These are phyloP conservation scores for Drosophila ustulata DNA, from an alignment of 2,888 invertebrate species.

Conservation along the genomic window DNA sequence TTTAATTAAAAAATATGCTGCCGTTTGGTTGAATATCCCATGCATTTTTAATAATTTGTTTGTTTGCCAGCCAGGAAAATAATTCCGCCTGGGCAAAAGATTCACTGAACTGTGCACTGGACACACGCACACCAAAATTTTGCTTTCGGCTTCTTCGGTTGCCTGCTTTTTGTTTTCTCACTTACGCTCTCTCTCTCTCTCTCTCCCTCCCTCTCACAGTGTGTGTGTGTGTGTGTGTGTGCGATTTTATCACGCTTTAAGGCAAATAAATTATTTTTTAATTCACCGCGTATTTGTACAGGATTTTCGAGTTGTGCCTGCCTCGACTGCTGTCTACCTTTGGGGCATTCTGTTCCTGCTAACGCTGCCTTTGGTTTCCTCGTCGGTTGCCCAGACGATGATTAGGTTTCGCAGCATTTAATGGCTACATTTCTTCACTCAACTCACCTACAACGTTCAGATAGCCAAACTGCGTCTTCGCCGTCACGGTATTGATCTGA, in stretches of 20 bases:
- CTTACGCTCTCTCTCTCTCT: not conserved
- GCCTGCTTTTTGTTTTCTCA: constrained; percentile 24
- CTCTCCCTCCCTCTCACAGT: constrained; percentile 7
- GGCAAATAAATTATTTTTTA: constrained; percentile 76
- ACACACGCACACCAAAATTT: constrained; percentile 36
- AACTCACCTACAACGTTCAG: constrained; percentile 95
- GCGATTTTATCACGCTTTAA: constrained; percentile 52
- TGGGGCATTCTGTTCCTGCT: not conserved
- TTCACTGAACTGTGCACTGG: constrained; percentile 73
- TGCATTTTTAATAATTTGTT: constrained; percentile 77
- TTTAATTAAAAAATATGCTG: constrained; percentile 71
- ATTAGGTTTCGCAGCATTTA: constrained; percentile 46
- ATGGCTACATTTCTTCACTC: not conserved
- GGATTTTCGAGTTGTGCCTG: constrained; percentile 47
- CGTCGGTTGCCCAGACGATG: constrained; percentile 27
- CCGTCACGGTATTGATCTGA: constrained; percentile 96
- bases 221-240: constrained; percentile 12
- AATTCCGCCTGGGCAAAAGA: constrained; percentile 68
- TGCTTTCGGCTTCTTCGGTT: constrained; percentile 32
- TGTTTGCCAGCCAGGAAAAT: constrained; percentile 74
- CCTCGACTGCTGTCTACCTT: constrained; percentile 10
- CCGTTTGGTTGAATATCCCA: constrained; percentile 56
- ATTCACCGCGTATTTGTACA: constrained; percentile 67
- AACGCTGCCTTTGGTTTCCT: not conserved
- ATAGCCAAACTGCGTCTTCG: constrained; percentile 96